Evolutionary conservation across 2,888 invertebrate species (phyloP).

Genomic region (Dysmachus trigonus): DNA sequence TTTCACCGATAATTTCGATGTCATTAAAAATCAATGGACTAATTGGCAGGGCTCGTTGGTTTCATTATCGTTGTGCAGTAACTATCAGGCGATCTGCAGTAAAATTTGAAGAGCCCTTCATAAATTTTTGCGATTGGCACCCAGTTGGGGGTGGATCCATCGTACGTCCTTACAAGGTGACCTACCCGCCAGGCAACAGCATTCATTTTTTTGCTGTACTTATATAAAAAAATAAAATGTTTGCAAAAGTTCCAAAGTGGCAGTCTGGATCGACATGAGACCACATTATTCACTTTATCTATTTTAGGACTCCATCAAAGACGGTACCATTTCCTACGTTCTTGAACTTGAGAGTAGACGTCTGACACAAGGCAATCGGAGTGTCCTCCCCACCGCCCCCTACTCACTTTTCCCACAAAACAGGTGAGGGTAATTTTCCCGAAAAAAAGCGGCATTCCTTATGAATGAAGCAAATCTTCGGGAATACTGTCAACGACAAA

Average conservation of each 20-base stretch:
- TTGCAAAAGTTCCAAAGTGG: not conserved
- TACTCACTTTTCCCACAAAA: not conserved
- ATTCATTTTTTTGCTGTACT: not conserved
- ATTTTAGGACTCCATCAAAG: not conserved
- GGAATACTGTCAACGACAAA: not conserved
- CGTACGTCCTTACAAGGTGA: not conserved
- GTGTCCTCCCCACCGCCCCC: not conserved
- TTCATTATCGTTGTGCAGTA: not conserved
- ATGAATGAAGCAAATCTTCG: slow-evolving; percentile 12
- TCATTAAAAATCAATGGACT: not conserved
- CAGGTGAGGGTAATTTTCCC: slow-evolving; percentile 12
- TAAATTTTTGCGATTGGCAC: not conserved
- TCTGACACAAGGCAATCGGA: not conserved
- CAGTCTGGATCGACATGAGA: slow-evolving; percentile 9
- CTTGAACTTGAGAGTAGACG: slow-evolving; percentile 13
- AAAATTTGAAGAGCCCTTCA: not conserved
- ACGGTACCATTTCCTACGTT: not conserved
- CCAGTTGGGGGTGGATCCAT: not conserved
- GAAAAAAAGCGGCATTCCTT: not conserved
- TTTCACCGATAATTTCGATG: not conserved
- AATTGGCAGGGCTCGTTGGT: not conserved
- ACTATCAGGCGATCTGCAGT: not conserved
- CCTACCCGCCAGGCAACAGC: not conserved
- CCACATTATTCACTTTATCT: slow-evolving; percentile 22
- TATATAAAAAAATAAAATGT: too few relatives aligned